Evolutionary conservation across 1,140 invertebrate species (phyloP), one percentile per base, ranked within the genome.

Genomic region (Aphis gossypii): DNA sequence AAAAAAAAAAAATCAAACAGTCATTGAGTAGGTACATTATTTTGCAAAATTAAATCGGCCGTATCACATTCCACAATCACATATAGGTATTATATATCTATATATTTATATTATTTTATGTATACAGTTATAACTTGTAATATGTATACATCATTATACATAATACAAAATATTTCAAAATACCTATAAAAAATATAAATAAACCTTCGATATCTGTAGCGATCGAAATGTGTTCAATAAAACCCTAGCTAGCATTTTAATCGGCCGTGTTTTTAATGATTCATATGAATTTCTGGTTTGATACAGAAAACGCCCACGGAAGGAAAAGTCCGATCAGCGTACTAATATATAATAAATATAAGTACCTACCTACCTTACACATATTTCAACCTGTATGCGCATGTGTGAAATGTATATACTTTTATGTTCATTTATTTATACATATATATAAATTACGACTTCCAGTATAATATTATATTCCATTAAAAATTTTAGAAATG

Each of bases 251-350:
- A n/a, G 51, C 30, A 46, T 44, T 35, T 51, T 88, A 21, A n/a
- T 35, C 23, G 87, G n/a, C 21, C 46, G 30, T 88, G 48, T 54
- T 35, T n/a, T 76, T 76, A 76, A 76, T 76, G n/a, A 76, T n/a
- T 76, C 60, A 21, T 88, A 88, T 48, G 87, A 88, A 35, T 88
- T 88, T 88, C 87, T 51, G 46, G 87, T 88, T 88, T 54, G 87
- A 51, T 46, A 51, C n/a, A 54, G 87, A 88, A 51, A 88, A 88
- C 87, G 87, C 87, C 87, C 87, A 88, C 87, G 48, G 46, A 51
- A 51, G 87, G 8, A 88, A 88, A 88, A 51, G 46, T 88, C 18
- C 48, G 46, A 21, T 54, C 18, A 48, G 14, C 83, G 20, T 84
- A 44, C 21, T 11, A 30, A 86, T 46, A 41, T 30, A 86, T 86